Evolutionary conservation across 2,113 vertebrate genomes (phyloP).

Genomic region (Elephas maximus): DNA sequence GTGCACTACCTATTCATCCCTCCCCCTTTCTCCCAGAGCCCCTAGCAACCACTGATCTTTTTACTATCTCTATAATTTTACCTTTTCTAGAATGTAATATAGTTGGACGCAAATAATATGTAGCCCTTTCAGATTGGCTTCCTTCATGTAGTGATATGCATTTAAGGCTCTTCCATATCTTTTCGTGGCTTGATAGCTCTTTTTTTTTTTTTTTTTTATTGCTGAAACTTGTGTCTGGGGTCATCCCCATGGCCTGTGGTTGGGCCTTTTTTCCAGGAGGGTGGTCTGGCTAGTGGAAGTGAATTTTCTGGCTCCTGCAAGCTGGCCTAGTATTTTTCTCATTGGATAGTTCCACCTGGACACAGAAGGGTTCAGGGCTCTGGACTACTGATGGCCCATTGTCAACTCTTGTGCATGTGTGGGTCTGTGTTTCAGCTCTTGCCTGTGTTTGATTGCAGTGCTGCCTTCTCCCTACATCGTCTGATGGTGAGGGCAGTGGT

Average conservation of each 20-base stretch:
- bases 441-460: background rate
- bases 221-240: background rate
- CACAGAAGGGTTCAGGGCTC: background rate
- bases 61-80: no score
- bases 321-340: background rate
- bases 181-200: no score
- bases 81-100: no score
- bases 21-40: no score
- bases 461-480: background rate
- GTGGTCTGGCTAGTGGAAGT: background rate
- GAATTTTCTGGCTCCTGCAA: background rate
- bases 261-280: background rate
- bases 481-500: background rate
- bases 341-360: background rate
- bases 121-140: no score
- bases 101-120: no score
- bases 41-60: no score
- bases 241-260: background rate
- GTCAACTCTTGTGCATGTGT: background rate
- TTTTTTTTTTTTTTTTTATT: no score
- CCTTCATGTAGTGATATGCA: no score
- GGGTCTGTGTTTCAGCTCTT: background rate
- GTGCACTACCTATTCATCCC: no score
- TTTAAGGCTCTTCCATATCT: no score
- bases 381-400: background rate